A percentile compares a stretch with the other conserved stretches of the same genome.
Conservation (phyloP, 2,888 invertebrate genomes). For the Pedicia rivosa region DNA sequence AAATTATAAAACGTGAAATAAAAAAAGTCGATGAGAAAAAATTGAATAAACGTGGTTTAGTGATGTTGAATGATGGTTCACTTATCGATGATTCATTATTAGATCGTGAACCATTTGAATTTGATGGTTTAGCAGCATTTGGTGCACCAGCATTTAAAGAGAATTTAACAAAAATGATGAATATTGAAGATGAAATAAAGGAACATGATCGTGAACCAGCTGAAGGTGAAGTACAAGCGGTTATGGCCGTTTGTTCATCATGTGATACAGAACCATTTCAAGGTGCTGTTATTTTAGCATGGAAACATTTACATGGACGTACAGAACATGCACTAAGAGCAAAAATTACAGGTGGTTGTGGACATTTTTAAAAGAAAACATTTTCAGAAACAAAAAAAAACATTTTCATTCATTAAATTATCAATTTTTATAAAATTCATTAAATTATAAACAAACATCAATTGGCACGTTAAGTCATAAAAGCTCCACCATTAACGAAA, state of each 20-base stretch:
- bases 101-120: constrained; percentile 22
- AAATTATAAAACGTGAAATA: constrained; percentile 5
- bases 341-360: constrained; percentile 27
- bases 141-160: constrained; percentile 49
- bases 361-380: constrained; percentile 23
- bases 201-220: constrained; percentile 65
- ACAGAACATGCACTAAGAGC: constrained; percentile 25
- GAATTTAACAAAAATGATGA: constrained; percentile 32
- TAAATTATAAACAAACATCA: too few relatives aligned
- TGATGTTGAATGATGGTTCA: constrained; percentile 48
- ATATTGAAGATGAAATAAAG: constrained; percentile 30
- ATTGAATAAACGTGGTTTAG: constrained; percentile 47
- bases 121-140: constrained; percentile 49
- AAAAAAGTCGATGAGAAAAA: constrained; percentile 25
- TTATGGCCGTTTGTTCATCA: constrained; percentile 61
- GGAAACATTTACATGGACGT: constrained; percentile 39
- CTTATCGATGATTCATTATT: constrained; percentile 45
- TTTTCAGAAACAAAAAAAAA: too few relatives aligned
- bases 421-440: too few relatives aligned
- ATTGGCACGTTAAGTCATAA: too few relatives aligned
- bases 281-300: constrained; percentile 60
- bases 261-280: constrained; percentile 65
- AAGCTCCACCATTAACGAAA: too few relatives aligned
- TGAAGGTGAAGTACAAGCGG: constrained; percentile 65
- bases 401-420: too few relatives aligned